Evolutionary conservation across 2,888 invertebrate species (phyloP).

Genomic region (Linyphia triangularis): DNA sequence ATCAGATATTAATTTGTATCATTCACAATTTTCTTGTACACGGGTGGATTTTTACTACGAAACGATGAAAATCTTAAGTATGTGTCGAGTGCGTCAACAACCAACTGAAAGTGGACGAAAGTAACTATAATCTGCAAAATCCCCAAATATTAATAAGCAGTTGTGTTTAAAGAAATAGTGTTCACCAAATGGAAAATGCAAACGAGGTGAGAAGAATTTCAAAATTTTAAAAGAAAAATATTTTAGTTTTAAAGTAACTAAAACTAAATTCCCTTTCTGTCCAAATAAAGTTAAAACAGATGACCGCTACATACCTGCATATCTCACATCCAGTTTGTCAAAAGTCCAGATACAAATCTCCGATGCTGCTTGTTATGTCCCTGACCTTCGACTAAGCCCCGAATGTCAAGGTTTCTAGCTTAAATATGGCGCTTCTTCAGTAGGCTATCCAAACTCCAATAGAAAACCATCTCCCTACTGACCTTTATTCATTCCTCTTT

Average conservation of each 20-base stretch:
- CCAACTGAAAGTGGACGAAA: no score
- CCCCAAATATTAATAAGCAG: no score
- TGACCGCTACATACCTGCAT: conserved; percentile 41
- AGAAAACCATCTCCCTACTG: conserved; percentile 54
- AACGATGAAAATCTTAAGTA: no score
- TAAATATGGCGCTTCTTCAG: conserved; percentile 42
- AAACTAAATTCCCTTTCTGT: background rate
- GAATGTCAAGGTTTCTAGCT: conserved; percentile 64
- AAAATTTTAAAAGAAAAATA: no score
- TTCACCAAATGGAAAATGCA: no score
- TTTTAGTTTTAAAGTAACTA: background rate
- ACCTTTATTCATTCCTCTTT: conserved; percentile 63
- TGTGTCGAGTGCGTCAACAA: no score
- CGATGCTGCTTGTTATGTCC: conserved; percentile 8
- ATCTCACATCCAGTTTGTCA: background rate
- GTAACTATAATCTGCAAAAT: no score
- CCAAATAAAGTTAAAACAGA: background rate
- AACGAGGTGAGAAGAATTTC: no score
- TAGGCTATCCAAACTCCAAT: conserved; percentile 38
- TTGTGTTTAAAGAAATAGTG: no score
- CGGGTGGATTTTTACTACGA: no score
- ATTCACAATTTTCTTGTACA: no score
- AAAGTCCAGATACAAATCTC: background rate
- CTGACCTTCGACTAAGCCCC: conserved; percentile 50
- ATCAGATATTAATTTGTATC: no score